Evolutionary conservation across 2,797 vertebrate genomes (phyloP).

Genomic region (Alauda arvensis): DNA sequence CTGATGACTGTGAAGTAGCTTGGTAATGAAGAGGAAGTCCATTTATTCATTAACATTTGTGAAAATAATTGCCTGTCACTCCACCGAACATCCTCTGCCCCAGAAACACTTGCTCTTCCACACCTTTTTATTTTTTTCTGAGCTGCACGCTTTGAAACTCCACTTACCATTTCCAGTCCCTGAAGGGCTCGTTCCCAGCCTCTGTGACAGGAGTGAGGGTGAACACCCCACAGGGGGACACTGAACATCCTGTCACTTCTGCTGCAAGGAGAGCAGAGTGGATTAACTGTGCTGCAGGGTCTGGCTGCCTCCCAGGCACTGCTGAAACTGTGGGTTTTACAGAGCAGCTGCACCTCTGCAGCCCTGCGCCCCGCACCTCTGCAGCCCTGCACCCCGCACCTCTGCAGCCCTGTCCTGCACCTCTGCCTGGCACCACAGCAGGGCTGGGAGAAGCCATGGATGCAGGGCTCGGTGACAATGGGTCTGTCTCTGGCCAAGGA

Average conservation of each 20-base stretch:
- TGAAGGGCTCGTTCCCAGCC: conserved; percentile 21
- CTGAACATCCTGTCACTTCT: not conserved
- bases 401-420: no score
- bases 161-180: conserved; percentile 7
- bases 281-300: not conserved
- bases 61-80: conserved; percentile 57
- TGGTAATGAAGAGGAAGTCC: conserved; percentile 49
- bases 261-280: not conserved
- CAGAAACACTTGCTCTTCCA: conserved; percentile 28
- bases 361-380: no score
- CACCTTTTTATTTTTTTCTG: not conserved
- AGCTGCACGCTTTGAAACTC: not conserved
- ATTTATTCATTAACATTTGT: conserved; percentile 38
- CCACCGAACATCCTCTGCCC: conserved; percentile 7
- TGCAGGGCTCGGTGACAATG: fast-evolving
- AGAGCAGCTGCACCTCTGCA: not conserved
- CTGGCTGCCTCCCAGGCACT: not conserved
- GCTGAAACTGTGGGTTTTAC: not conserved
- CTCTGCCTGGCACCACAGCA: fast-evolving
- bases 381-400: no score
- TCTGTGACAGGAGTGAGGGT: not conserved
- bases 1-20: conserved; percentile 35
- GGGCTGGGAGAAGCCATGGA: not conserved
- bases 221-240: not conserved
- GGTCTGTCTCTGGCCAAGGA: not conserved